Evolutionary conservation across 2,113 vertebrate species (phyloP), one percentile per base, ranked within the genome.

Genomic region (Axis porcinus): DNA sequence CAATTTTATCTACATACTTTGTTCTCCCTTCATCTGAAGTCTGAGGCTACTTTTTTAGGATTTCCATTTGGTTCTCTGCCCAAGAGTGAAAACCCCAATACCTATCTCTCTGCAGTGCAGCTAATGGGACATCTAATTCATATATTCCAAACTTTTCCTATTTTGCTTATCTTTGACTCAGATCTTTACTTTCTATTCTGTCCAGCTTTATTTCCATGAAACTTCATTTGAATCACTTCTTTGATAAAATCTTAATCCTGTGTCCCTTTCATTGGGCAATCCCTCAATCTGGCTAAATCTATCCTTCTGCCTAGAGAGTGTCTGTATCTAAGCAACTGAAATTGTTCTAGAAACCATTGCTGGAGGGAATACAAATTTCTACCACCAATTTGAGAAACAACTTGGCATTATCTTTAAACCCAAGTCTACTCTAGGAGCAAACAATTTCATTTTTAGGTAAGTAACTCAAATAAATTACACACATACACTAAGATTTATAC

Each of bases 381-480:
- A 83, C n/a, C 79, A 97, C 43, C 76, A 97, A 93, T 94, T 91
- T 96, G 33, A 40, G 86, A 93, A 96, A 91, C n/a, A 94, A 83
- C 5, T 90, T 95, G 89, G 60, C 55, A 95, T 97, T 97, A 78
- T 93, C 60, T 95, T 90, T 95, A 97, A 90, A 86, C 33, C 45
- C 82, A 50, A 89, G 47, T 95, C 89, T 93, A 95, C 19, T 91
- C 95, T 74, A 17, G 89, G 60, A 96, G 16, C 54, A 62, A 93
- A 76, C 50, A 94, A 79, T 96, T 97, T 89, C 52, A 89, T 95
- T 86, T 89, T 97, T 84, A 89, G 60, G 89, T 89, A 40, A 86
- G 81, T 96, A 95, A 96, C 50, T 97, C 83, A 93, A 79, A 95
- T 43, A 96, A 96, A 95, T 76, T 91, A n/a, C 27, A 96, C n/a